phyloP scores from a whole-genome alignment of 2,888 invertebrate species.

The Machimus rusticus region DNA sequence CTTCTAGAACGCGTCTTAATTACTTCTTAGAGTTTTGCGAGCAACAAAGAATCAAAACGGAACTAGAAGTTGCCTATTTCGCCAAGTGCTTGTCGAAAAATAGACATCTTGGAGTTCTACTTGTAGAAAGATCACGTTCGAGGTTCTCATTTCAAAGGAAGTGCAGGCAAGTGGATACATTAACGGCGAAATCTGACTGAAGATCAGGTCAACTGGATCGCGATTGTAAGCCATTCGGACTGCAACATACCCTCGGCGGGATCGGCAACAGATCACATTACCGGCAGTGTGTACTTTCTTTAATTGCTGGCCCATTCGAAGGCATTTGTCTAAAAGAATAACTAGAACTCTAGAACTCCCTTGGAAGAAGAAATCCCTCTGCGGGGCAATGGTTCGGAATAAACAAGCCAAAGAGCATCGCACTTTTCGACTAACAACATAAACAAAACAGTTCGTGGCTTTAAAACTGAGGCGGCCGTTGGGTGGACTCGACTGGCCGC shows the following conservation, averaged over 20 bases:
- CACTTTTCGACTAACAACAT: neutral
- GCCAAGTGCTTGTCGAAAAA: neutral
- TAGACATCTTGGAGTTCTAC: neutral
- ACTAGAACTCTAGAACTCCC: neutral
- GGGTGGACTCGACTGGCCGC: neutral
- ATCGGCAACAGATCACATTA: neutral
- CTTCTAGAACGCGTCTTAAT: neutral
- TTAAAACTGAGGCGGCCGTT: neutral
- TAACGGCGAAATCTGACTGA: neutral
- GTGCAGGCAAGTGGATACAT: neutral
- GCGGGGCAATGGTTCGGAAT: neutral
- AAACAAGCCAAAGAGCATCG: neutral
- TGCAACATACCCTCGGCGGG: neutral
- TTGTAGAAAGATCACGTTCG: neutral
- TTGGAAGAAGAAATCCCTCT: neutral
- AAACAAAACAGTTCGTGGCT: neutral
- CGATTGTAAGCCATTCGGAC: neutral
- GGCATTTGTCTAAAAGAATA: neutral
- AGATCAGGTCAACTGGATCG: neutral
- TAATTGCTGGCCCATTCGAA: neutral
- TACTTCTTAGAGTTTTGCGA: neutral
- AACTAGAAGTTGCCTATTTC: neutral
- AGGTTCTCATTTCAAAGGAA: neutral
- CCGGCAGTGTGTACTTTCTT: neutral
- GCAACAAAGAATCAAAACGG: neutral